Evolutionary conservation across 1,140 invertebrate genomes (phyloP), one percentile per base, ranked within the genome.

Genomic region (Papilio polytes): DNA sequence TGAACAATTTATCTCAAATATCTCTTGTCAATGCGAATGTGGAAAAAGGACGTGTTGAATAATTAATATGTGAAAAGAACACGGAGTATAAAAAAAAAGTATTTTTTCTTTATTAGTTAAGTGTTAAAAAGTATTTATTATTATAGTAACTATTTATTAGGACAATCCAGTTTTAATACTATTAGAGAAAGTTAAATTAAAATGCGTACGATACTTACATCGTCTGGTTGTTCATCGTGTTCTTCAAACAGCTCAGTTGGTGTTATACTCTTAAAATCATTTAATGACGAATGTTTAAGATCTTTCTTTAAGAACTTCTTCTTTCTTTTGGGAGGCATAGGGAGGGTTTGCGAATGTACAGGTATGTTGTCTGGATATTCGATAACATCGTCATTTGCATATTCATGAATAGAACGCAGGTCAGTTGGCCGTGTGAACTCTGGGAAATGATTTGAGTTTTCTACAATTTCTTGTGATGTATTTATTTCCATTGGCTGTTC

Each of bases 271-370:
- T 89, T 91, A 44, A 94, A 90, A 82, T 93, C 90, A 80, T 85
- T 92, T 56, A 94, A 80, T 31, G 92, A 94, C n/a, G 92, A 91
- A 87, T 94, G 89, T 44, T 83, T 86, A 66, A 89, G 74, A 72
- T 91, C 88, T 72, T 89, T 90, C 80, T 90, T 91, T 20, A 79
- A 82, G 74, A 82, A 85, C 56, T 90, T 94, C 80, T 90, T 93
- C 80, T 90, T 94, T 48, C 93, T 85, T 85, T 92, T 93, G 15
- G 86, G 95, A 76, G 87, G 92, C 89, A 89, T 95, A 81, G 88
- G 95, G 81, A 89, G 92, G 79, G 90, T 96, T 91, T 94, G 95
- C 80, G 89, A 95, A 88, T 90, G 90, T 85, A 93, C 94, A 44
- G 90, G 93, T 84, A 86, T 81, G 81, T 87, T 95, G 83, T 91